A percentile compares a stretch with the other conserved stretches of the same genome.
Evolutionary conservation across 30 jellyfish, hydroid and myxozoan genomes (phyloP).

Genomic region (Sanderia malayensis): DNA sequence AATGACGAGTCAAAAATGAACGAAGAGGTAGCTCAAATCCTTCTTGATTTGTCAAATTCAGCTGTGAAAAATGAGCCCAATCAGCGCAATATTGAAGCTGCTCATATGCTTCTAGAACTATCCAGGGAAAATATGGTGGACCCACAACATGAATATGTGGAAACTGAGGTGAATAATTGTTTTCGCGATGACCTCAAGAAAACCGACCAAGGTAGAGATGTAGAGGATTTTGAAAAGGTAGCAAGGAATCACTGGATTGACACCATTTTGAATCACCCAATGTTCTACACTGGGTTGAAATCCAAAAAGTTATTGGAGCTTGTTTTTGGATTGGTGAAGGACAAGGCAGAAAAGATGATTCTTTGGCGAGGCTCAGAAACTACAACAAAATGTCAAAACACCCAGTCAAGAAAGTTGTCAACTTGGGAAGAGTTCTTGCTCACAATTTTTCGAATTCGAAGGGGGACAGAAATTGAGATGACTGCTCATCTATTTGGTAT

Average conservation of each 20-base stretch:
- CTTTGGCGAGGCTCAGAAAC: slow-evolving; percentile 15
- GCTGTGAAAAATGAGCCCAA: no score
- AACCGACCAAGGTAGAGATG: no score
- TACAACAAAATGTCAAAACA: neutral
- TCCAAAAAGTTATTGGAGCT: slow-evolving; percentile 8
- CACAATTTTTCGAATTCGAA: slow-evolving; percentile 9
- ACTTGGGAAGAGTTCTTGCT: slow-evolving; percentile 46
- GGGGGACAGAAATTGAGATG: slow-evolving; percentile 29
- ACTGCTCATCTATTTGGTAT: slow-evolving; percentile 30
- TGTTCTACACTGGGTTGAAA: slow-evolving; percentile 9
- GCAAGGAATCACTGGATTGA: neutral
- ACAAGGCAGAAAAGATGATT: neutral
- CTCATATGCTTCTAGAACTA: no score
- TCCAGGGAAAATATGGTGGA: no score
- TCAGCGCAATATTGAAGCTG: no score
- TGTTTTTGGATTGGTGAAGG: slow-evolving; percentile 12
- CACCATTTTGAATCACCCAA: slow-evolving; percentile 12
- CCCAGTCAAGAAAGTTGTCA: neutral
- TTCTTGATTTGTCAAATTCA: no score
- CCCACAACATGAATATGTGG: no score
- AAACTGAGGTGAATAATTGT: no score
- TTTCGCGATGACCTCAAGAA: no score
- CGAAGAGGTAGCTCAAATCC: no score
- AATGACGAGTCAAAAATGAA: no score
- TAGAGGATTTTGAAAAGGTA: no score